Evolutionary conservation across 2,797 vertebrate genomes (phyloP).

Genomic region (Leucoraja ocellata): DNA sequence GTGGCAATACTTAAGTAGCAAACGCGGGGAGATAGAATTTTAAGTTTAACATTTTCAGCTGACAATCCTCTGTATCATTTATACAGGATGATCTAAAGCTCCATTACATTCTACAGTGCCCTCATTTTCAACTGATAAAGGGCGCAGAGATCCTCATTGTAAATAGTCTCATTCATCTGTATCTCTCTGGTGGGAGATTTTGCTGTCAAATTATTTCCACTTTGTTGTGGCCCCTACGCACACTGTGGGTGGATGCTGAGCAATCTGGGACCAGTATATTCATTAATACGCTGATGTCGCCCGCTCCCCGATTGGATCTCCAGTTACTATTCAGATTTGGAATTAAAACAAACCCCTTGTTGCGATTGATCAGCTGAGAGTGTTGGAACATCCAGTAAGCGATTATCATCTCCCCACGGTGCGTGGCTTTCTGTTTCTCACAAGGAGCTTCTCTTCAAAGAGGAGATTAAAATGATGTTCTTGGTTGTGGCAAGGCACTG

Average conservation of each 20-base stretch:
- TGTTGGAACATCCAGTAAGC: background rate
- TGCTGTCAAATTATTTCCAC: constrained; percentile 23
- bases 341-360: background rate
- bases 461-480: too few species aligned
- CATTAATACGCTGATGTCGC: background rate
- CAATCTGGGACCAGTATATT: background rate
- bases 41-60: constrained; percentile 21
- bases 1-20: background rate
- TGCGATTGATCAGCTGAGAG: background rate
- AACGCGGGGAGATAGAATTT: background rate
- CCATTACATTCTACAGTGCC: constrained; percentile 18
- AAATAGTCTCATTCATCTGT: constrained; percentile 10
- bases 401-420: background rate
- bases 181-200: constrained; percentile 26
- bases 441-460: too few species aligned
- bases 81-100: constrained; percentile 33
- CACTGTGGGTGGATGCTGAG: constrained; percentile 22
- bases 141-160: constrained; percentile 2
- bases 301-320: background rate
- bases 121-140: constrained; percentile 35
- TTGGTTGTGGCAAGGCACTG: too few species aligned
- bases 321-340: background rate
- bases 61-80: constrained; percentile 8
- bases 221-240: constrained; percentile 17
- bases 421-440: background rate